Evolutionary conservation across 1,140 invertebrate species (phyloP).

Genomic region (Ladona fulva): DNA sequence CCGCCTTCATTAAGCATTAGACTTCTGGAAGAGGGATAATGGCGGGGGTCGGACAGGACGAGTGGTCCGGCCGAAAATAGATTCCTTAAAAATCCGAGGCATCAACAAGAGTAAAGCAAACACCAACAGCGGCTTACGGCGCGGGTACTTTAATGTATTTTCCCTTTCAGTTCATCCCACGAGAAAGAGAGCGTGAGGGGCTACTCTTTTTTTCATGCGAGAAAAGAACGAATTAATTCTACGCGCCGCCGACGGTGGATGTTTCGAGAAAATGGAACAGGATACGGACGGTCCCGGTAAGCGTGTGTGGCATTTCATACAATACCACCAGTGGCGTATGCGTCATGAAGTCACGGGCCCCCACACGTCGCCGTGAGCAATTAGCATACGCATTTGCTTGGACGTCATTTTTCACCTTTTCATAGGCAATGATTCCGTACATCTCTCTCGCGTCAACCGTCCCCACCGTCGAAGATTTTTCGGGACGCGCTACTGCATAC

Average conservation of each 20-base stretch:
- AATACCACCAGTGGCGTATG: neutral
- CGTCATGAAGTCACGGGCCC: neutral
- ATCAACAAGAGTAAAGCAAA: neutral
- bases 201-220: neutral
- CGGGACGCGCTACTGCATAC: neutral
- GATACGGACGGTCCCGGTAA: neutral
- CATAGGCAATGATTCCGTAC: neutral
- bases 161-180: too few species aligned
- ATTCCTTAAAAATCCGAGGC: neutral
- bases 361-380: neutral
- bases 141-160: too few species aligned
- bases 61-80: neutral
- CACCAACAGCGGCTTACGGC: neutral
- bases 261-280: neutral
- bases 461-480: neutral
- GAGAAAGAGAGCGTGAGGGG: neutral
- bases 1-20: neutral
- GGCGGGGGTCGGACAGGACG: neutral
- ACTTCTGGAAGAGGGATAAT: neutral
- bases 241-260: neutral
- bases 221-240: neutral
- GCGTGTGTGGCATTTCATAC: constrained; percentile 7
- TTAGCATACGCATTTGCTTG: constrained; percentile 7
- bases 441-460: neutral
- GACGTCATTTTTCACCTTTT: constrained; percentile 9